Evolutionary conservation across 2,888 invertebrate genomes (phyloP).

Genomic region (Cantharis lateralis): DNA sequence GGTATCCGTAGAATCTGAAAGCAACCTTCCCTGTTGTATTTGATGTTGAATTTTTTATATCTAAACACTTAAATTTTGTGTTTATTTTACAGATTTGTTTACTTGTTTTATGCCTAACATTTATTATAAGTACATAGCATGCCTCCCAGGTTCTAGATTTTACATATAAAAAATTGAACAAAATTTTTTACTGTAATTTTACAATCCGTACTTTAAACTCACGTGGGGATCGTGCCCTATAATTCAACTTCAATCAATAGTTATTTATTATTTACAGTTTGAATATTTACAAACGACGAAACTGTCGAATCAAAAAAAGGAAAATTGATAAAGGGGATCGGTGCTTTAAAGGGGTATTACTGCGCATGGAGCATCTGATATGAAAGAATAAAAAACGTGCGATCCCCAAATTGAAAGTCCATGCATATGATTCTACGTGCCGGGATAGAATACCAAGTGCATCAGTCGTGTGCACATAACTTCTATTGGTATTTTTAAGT

Average conservation of each 20-base stretch:
- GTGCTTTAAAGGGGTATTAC: slow-evolving; percentile 34
- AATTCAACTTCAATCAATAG: slow-evolving; percentile 32
- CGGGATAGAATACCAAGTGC: slow-evolving; percentile 47
- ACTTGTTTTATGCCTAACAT: slow-evolving; percentile 17
- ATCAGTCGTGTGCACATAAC: slow-evolving; percentile 48
- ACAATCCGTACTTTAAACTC: slow-evolving; percentile 15
- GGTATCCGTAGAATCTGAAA: slow-evolving; percentile 49
- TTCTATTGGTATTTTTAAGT: slow-evolving; percentile 40
- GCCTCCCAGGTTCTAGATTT: slow-evolving; percentile 11
- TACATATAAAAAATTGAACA: background rate
- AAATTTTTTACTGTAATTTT: slow-evolving; percentile 8
- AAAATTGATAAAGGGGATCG: slow-evolving; percentile 34
- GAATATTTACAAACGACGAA: slow-evolving; percentile 33
- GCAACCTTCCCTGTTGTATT: slow-evolving; percentile 35
- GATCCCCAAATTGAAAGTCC: slow-evolving; percentile 48
- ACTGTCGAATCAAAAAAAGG: slow-evolving; percentile 36
- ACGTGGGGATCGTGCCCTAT: slow-evolving; percentile 17
- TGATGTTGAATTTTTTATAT: slow-evolving; percentile 54
- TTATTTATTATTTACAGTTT: slow-evolving; percentile 33
- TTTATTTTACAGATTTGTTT: slow-evolving; percentile 15
- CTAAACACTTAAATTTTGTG: slow-evolving; percentile 25
- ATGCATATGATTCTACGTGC: slow-evolving; percentile 51
- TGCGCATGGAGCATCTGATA: slow-evolving; percentile 41
- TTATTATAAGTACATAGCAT: slow-evolving; percentile 15
- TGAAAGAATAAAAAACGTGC: slow-evolving; percentile 46